These are phyloP conservation scores for Typhlichthys subterraneus DNA, from an alignment of 2,797 vertebrate genomes.

Conservation along the genomic window DNA sequence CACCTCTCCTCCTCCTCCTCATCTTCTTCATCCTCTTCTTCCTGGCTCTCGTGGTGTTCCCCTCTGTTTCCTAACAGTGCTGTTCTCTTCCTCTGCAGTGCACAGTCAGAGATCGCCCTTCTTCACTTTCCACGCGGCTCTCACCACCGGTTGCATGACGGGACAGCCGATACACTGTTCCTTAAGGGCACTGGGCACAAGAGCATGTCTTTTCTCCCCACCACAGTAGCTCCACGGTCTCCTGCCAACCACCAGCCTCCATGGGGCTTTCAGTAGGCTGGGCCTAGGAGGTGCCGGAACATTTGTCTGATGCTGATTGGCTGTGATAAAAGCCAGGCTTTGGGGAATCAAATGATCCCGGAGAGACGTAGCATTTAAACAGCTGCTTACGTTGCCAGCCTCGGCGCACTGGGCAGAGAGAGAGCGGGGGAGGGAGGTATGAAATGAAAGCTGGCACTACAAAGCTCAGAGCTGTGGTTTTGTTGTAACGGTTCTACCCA, in stretches of 20 bases:
- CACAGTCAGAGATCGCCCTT: constrained; percentile 71
- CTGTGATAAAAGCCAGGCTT: constrained; percentile 26
- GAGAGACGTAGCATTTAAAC: constrained; percentile 27
- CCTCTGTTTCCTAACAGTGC: constrained; percentile 69
- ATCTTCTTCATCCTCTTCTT: constrained; percentile 12
- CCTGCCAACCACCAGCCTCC: not conserved
- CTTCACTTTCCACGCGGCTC: constrained; percentile 83
- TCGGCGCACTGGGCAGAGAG: constrained; percentile 30
- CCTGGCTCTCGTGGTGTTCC: constrained; percentile 41
- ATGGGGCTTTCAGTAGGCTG: not conserved
- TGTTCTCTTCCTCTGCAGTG: constrained; percentile 79
- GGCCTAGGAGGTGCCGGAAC: constrained; percentile 22
- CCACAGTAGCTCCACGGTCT: not conserved
- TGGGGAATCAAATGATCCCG: constrained; percentile 41
- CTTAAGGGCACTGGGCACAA: constrained; percentile 58
- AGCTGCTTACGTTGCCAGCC: constrained; percentile 21
- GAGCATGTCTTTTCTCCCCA: constrained; percentile 53
- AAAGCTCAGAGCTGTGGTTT: constrained; percentile 25
- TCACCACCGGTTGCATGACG: constrained; percentile 84
- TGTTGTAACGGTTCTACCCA: constrained; percentile 11
- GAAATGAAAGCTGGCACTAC: constrained; percentile 41
- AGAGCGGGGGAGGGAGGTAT: constrained; percentile 29
- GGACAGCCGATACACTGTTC: constrained; percentile 65
- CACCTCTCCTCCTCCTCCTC: constrained; percentile 16
- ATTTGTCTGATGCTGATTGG: constrained; percentile 43